Evolutionary conservation across 2,113 vertebrate species (phyloP).

Genomic region (Pluvianellus socialis): DNA sequence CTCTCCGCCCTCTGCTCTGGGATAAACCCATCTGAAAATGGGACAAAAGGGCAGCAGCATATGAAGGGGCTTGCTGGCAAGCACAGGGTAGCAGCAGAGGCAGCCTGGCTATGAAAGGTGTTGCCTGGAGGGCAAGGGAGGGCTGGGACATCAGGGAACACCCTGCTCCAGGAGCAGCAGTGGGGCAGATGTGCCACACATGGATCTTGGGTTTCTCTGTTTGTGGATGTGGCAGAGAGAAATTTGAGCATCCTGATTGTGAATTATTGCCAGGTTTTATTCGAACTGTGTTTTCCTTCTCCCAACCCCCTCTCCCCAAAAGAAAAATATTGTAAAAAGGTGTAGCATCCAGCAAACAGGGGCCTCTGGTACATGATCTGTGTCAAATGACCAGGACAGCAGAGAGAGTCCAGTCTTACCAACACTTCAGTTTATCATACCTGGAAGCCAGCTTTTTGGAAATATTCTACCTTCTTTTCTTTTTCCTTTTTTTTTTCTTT

Average conservation of each 20-base stretch:
- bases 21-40: background rate
- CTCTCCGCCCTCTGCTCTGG: background rate
- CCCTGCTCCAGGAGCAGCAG: background rate
- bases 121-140: background rate
- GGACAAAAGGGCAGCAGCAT: background rate
- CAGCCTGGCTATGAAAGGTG: rapidly evolving
- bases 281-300: background rate
- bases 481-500: rapidly evolving
- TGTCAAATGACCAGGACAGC: background rate
- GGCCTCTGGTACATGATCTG: background rate
- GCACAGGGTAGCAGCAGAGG: background rate
- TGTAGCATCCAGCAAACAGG: background rate
- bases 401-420: background rate
- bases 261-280: background rate
- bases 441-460: background rate
- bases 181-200: background rate
- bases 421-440: background rate
- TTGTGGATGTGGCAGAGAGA: background rate
- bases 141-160: background rate
- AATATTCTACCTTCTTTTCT: background rate
- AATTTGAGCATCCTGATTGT: background rate
- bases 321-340: background rate
- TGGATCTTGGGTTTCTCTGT: background rate
- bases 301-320: rapidly evolving
- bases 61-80: background rate